phyloP scores from a whole-genome alignment of 2,888 invertebrate species.

The Hypsopygia costalis region DNA sequence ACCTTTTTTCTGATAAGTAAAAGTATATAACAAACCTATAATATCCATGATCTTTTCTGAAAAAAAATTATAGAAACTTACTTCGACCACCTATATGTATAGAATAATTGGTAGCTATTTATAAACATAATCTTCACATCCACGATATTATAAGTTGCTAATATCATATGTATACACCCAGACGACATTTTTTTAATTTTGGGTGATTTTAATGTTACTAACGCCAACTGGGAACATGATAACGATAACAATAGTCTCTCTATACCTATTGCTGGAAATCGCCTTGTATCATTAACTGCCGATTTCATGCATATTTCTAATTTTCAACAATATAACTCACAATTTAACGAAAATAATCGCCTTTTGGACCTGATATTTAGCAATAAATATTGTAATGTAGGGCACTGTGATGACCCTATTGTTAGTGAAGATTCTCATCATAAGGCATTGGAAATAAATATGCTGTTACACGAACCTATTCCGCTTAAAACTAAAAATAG shows the following conservation, averaged over 20 bases:
- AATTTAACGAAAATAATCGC: conserved; percentile 3
- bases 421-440: conserved; percentile 5
- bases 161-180: no score
- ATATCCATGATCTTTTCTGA: no score
- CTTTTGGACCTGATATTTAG: conserved; percentile 10
- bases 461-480: not conserved
- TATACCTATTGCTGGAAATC: not conserved
- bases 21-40: no score
- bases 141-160: no score
- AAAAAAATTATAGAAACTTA: no score
- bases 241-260: not conserved
- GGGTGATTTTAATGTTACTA: conserved; percentile 12
- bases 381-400: conserved; percentile 3
- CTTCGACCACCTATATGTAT: no score
- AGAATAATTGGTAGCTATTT: no score
- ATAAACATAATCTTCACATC: no score
- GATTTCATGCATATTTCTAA: conserved; percentile 7
- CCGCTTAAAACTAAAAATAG: not conserved
- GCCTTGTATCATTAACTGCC: not conserved
- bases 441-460: not conserved
- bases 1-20: no score
- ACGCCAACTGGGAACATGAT: conserved; percentile 4
- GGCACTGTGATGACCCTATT: not conserved
- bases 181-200: conserved; percentile 10
- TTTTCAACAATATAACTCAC: conserved; percentile 7